A percentile compares a stretch with the other conserved stretches of the same genome.
Conservation (phyloP, 2,888 invertebrate genomes). For the Ectemnius continuus region DNA sequence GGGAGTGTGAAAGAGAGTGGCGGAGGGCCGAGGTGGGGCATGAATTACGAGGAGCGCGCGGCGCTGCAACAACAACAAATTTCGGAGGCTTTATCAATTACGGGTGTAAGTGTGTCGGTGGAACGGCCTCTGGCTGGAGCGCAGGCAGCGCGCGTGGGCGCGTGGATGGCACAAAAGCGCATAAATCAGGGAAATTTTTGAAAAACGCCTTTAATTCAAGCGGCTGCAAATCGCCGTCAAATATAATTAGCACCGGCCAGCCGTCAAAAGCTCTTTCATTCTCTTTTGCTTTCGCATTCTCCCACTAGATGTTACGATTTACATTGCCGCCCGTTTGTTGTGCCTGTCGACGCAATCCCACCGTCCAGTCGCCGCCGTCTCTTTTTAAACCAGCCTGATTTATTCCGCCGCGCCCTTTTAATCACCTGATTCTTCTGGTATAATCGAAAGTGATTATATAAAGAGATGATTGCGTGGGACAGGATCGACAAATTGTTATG, state of each 20-base stretch:
- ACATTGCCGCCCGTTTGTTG: background rate
- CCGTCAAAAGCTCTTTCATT: background rate
- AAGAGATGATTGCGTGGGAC: conserved; percentile 34
- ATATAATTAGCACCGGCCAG: conserved; percentile 42
- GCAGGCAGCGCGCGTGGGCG: too few relatives aligned
- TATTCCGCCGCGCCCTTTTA: conserved; percentile 48
- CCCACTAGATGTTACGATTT: conserved; percentile 20
- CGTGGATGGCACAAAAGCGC: conserved; percentile 6
- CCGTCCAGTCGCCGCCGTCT: background rate
- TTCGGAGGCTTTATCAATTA: conserved; percentile 51
- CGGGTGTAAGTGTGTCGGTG: conserved; percentile 6
- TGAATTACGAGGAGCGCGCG: conserved; percentile 33
- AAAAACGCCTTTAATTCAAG: conserved; percentile 41
- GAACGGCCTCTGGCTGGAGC: too few relatives aligned
- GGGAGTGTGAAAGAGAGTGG: background rate
- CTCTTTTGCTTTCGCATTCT: background rate
- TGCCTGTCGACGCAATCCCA: background rate
- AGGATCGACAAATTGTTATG: conserved; percentile 37
- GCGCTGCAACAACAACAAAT: conserved; percentile 36
- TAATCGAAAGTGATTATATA: conserved; percentile 49
- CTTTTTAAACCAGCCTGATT: conserved; percentile 19
- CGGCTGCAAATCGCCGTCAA: conserved; percentile 43
- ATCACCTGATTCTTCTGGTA: conserved; percentile 49
- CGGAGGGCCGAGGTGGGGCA: background rate
- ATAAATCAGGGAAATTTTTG: conserved; percentile 47